A percentile compares a stretch with the other conserved stretches of the same genome.
Conservation (phyloP, 2,113 vertebrate species). For the Thalassoma bifasciatum region DNA sequence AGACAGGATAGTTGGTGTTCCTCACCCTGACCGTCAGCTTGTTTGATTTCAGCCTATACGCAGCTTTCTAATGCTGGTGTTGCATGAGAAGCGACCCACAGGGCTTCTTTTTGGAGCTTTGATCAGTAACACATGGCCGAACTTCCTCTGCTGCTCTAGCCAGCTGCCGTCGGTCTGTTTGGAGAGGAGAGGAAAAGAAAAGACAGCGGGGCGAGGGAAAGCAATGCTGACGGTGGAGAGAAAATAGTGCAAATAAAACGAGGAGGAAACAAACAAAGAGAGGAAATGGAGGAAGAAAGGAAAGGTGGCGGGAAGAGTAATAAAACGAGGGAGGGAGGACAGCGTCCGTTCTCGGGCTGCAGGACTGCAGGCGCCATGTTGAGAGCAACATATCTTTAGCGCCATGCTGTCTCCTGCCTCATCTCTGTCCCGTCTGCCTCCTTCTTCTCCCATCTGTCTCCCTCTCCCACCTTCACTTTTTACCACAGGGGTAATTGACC, state of each 20-base stretch:
- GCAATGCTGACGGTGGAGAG: constrained; percentile 1
- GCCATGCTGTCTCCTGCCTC: constrained; percentile 47
- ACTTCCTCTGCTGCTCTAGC: constrained; percentile 58
- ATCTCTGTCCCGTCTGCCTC: constrained; percentile 31
- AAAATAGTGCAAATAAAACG: constrained; percentile 12
- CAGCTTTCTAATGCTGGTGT: constrained; percentile 15
- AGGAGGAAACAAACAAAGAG: constrained; percentile 21
- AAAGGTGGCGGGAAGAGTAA: background rate
- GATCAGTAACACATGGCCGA: constrained; percentile 72
- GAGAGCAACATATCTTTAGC: constrained; percentile 53
- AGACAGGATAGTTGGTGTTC: background rate
- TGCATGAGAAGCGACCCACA: constrained; percentile 52
- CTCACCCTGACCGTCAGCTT: constrained; percentile 27
- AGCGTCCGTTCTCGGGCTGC: constrained; percentile 15
- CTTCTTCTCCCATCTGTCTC: constrained; percentile 31
- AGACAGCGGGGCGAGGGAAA: constrained; percentile 10
- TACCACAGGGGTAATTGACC: constrained; percentile 58
- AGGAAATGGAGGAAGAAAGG: constrained; percentile 22
- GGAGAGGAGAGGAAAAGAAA: constrained; percentile 19
- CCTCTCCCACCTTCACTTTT: constrained; percentile 43
- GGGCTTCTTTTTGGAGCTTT: constrained; percentile 51
- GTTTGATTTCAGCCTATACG: constrained; percentile 15
- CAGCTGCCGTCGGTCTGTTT: constrained; percentile 64
- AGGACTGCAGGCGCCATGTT: constrained; percentile 61
- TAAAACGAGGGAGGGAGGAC: constrained; percentile 32